These are phyloP conservation scores for Condylostylus longicornis DNA, from an alignment of 1,140 invertebrate genomes.

Conservation along the genomic window DNA sequence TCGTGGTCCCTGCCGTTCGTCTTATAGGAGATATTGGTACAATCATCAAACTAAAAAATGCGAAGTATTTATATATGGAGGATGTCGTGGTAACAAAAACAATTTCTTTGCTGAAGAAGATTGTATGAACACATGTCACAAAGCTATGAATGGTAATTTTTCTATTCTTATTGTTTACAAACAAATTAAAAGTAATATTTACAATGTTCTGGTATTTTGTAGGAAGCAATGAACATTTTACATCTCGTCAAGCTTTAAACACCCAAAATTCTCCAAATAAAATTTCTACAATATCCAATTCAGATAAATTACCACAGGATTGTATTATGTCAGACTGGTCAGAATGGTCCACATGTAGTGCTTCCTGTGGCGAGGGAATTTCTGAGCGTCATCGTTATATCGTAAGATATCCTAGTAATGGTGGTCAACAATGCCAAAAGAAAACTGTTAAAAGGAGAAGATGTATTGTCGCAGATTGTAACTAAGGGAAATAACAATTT, in stretches of 20 bases:
- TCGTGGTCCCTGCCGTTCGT: slow-evolving; percentile 65
- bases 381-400: slow-evolving; percentile 23
- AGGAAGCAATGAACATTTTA: no score
- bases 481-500: no score
- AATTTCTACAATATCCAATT: neutral
- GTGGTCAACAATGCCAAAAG: slow-evolving; percentile 51
- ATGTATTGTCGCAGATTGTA: slow-evolving; percentile 26
- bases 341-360: slow-evolving; percentile 57
- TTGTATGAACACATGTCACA: slow-evolving; percentile 53
- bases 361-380: slow-evolving; percentile 38
- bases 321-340: slow-evolving; percentile 60
- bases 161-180: no score
- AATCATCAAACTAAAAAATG: slow-evolving; percentile 56
- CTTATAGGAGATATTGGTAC: slow-evolving; percentile 71
- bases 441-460: slow-evolving; percentile 36
- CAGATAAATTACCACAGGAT: slow-evolving; percentile 27
- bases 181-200: no score
- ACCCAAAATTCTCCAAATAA: neutral
- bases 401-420: slow-evolving; percentile 45
- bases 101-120: slow-evolving; percentile 69
- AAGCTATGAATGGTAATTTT: no score
- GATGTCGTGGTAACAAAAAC: slow-evolving; percentile 79
- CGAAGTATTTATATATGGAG: slow-evolving; percentile 69
- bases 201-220: no score
- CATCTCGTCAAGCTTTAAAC: no score